Evolutionary conservation across 1,140 invertebrate genomes (phyloP).

Genomic region (Apis florea): DNA sequence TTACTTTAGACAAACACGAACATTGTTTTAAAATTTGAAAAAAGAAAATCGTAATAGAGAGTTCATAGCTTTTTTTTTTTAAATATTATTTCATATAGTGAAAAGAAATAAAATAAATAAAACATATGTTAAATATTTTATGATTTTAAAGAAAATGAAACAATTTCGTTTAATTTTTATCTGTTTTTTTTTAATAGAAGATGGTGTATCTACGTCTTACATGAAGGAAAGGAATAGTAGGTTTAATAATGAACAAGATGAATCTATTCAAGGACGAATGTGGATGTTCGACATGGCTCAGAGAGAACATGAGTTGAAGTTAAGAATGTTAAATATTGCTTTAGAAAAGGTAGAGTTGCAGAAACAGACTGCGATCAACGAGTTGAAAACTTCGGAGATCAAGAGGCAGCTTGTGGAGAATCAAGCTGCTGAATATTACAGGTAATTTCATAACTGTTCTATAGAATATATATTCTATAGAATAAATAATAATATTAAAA

Average conservation of each 20-base stretch:
- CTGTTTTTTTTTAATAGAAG: constrained; percentile 19
- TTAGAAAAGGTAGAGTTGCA: constrained; percentile 62
- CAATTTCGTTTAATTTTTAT: neutral
- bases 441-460: constrained; percentile 21
- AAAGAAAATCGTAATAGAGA: too few relatives aligned
- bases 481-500: too few relatives aligned
- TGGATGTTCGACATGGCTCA: constrained; percentile 57
- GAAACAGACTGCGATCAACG: constrained; percentile 61
- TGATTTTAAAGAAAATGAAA: neutral
- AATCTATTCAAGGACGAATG: constrained; percentile 13
- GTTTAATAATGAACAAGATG: neutral
- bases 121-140: too few relatives aligned
- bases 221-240: constrained; percentile 1
- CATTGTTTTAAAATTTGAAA: too few relatives aligned
- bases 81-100: too few relatives aligned
- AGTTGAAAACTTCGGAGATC: constrained; percentile 63
- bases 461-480: too few relatives aligned
- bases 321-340: constrained; percentile 59
- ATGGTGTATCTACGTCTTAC: neutral
- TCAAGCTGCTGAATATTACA: constrained; percentile 59
- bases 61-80: too few relatives aligned
- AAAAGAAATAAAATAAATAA: too few relatives aligned
- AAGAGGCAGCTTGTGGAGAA: constrained; percentile 57
- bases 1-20: too few relatives aligned
- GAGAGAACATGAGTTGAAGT: constrained; percentile 63